Evolutionary conservation across 2,113 vertebrate species (phyloP).

Genomic region (Synodontis membranacea): DNA sequence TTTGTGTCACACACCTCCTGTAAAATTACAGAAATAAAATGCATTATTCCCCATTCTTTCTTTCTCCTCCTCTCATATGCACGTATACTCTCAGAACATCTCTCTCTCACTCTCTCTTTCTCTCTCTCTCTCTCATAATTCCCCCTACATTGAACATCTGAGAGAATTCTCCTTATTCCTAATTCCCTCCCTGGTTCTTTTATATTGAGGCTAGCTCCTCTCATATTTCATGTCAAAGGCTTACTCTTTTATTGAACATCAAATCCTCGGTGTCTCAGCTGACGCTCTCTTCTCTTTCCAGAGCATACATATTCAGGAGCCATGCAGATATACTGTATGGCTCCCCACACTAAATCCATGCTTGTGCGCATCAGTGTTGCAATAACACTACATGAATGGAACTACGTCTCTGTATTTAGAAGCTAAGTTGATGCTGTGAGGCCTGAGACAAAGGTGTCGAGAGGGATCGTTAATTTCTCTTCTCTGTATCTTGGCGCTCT

Average conservation of each 20-base stretch:
- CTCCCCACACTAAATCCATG: conserved; percentile 65
- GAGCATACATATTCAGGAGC: conserved; percentile 74
- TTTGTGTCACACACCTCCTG: conserved; percentile 30
- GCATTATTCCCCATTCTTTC: conserved; percentile 25
- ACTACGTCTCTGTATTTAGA: conserved; percentile 68
- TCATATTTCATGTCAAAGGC: conserved; percentile 77
- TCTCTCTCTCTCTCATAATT: conserved; percentile 65
- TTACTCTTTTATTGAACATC: conserved; percentile 79
- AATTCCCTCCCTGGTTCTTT: conserved; percentile 76
- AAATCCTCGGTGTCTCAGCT: conserved; percentile 75
- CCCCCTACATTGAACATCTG: conserved; percentile 70
- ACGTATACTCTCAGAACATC: conserved; percentile 61
- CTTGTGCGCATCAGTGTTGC: conserved; percentile 70
- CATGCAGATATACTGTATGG: conserved; percentile 55
- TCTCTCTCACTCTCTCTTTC: conserved; percentile 65
- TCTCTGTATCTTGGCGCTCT: conserved; percentile 36
- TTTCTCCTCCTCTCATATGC: conserved; percentile 13
- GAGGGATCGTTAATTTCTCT: background rate
- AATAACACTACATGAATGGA: conserved; percentile 71
- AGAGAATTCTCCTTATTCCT: conserved; percentile 76
- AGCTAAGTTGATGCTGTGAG: conserved; percentile 63
- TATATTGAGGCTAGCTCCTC: conserved; percentile 75
- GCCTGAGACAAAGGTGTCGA: conserved; percentile 57
- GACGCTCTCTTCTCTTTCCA: conserved; percentile 59
- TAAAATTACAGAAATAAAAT: conserved; percentile 46